A percentile compares a stretch with the other conserved stretches of the same genome.
These are phyloP conservation scores for Drosophila novamexicana DNA, from an alignment of 1,140 invertebrate species.

Conservation along the genomic window DNA sequence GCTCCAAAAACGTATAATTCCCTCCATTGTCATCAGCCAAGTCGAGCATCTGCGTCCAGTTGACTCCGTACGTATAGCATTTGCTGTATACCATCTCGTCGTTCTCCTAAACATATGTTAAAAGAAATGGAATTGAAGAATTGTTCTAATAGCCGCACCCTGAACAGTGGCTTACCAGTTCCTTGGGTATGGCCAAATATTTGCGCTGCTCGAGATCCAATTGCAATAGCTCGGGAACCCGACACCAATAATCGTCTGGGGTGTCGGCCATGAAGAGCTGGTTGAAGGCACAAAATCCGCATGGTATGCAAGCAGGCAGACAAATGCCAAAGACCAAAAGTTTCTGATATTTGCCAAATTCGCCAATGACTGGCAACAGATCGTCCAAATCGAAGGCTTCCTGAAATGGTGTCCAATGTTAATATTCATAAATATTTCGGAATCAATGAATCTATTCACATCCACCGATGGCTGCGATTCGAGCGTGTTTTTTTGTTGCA, in stretches of 20 bases:
- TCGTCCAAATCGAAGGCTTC: constrained; percentile 92
- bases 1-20: constrained; percentile 71
- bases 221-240: constrained; percentile 88
- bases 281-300: constrained; percentile 95
- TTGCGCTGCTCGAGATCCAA: constrained; percentile 87
- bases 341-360: constrained; percentile 95
- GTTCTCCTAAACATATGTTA: constrained; percentile 76
- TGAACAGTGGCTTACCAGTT: constrained; percentile 66
- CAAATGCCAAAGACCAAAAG: constrained; percentile 93
- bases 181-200: constrained; percentile 88
- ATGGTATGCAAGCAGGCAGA: constrained; percentile 93
- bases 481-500: constrained; percentile 57
- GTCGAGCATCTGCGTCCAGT: constrained; percentile 88
- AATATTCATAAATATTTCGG: neutral
- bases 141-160: too few species aligned
- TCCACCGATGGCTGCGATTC: constrained; percentile 59
- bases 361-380: constrained; percentile 92
- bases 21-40: constrained; percentile 30
- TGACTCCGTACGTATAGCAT: constrained; percentile 88
- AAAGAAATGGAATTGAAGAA: neutral
- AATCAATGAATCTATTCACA: constrained; percentile 31
- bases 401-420: constrained; percentile 63
- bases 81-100: constrained; percentile 86
- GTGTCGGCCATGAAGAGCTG: constrained; percentile 94
- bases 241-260: constrained; percentile 91